Evolutionary conservation across 2,888 invertebrate species (phyloP), one percentile per base, ranked within the genome.

Genomic region (Lasioglossum lativentre): DNA sequence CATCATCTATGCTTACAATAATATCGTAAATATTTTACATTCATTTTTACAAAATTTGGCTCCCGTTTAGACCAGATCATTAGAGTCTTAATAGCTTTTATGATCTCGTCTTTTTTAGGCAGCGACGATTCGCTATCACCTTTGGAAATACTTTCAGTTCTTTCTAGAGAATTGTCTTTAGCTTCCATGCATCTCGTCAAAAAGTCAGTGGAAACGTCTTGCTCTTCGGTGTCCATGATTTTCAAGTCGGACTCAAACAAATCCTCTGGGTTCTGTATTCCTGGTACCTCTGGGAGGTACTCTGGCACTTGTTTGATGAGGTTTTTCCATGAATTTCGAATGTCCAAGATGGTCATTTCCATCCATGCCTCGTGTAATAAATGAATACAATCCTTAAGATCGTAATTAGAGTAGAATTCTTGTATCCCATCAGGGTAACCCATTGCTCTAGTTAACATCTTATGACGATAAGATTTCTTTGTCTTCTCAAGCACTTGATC

Each of bases 351-450:
- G 27, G 38, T 77, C 19, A 70, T 70, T 45, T 77, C 77, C 14
- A 52, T 0, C 77, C 77, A 77, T 1, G 77, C 77, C 23, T 77
- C 68, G 4, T 34, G 40, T 38, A 77, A 52, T 8, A 77, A 47
- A 27, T 77, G 52, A 52, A 77, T 77, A 27, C 77, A 77, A 30
- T 77, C 77, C 4, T 77, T 77, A 30, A 77, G 77, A 30, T 77
- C 77, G 1, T 70, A 77, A 56, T 77, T 68, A 10, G 68, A 77
- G 52, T 77, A 77, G 19, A 77, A 77, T 38, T 77, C 68, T 66
- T 70, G 77, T 8, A 77, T 38, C 19, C 77, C 77, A 10, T 52
- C 47, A 0, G 77, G 27, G 30, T 52, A 77, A 27, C n/a, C 47
- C 40, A 70, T 52, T 27, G 68, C 38, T 70, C n/a, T 38, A 8